Base-by-base conservation (phyloP, 2,888 invertebrate genomes). In the Scaptomyza cyrtandrae region DNA sequence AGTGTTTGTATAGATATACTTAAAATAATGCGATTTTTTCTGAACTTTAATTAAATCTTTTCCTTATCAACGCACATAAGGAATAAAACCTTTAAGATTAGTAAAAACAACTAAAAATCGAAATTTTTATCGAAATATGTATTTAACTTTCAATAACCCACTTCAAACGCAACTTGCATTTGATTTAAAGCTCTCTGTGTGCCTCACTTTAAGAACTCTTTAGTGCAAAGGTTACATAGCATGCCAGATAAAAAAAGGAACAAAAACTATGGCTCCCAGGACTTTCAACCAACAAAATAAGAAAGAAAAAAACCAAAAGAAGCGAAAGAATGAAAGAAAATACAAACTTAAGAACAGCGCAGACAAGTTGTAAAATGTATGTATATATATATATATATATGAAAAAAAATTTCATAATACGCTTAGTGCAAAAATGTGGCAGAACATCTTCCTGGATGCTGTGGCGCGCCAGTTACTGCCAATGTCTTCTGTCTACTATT, bases 301-400 rank as follows among this genome's bases (percentile, higher is more conserved):
- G 10, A 33, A 33, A 7, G 29, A 29, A 6, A 31, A 14, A 59
- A 13, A 2, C 24, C 24, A 24, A 3, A 3, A 24, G 24, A 13
- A n/a, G 19, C 3, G 6, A n/a, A 10, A 35, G 50, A 24, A 35
- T 4, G 37, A 27, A 31, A 45, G 33, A 29, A 50, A 45, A 50
- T 48, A 45, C 19, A 31, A 74, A 70, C 59, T 74, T 70, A 71
- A 64, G 64, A 54, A 50, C 33, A 64, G 70, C 60, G 63, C 59
- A 75, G 82, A 86, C 82, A 84, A 80, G 81, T 82, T 82, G 87
- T 82, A 86, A 86, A 82, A 83, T 84, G 65, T 76, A 80, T 86
- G 7, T 7, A 48, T n/a, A 27, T 19, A 19, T 19, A n/a, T n/a
- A n/a, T n/a, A n/a, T n/a, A n/a, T n/a, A n/a, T n/a, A n/a, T n/a